Conservation (phyloP, 2,888 invertebrate genomes). For the Mylabris sibirica region DNA sequence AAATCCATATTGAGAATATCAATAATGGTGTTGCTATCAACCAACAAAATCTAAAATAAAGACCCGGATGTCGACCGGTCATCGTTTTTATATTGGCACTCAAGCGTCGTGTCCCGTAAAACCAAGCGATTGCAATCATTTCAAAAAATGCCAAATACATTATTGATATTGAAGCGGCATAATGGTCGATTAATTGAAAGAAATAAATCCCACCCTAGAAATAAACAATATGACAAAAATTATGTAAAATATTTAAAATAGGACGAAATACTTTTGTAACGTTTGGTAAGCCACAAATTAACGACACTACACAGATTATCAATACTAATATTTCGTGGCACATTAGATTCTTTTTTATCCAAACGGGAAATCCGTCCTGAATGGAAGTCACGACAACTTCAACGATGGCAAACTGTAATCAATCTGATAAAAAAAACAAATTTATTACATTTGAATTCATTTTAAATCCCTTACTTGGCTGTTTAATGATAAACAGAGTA, state of each 20-base stretch:
- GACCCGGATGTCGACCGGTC: slow-evolving; percentile 82
- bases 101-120: slow-evolving; percentile 83
- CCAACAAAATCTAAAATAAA: slow-evolving; percentile 89
- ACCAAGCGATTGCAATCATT: slow-evolving; percentile 90
- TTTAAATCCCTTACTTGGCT: slow-evolving; percentile 74
- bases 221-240: slow-evolving; percentile 15
- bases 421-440: slow-evolving; percentile 29
- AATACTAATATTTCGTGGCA: slow-evolving; percentile 88
- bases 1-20: slow-evolving; percentile 86
- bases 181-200: slow-evolving; percentile 92
- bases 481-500: slow-evolving; percentile 86
- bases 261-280: slow-evolving; percentile 73
- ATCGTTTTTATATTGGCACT: slow-evolving; percentile 87
- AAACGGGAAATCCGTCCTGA: slow-evolving; percentile 89
- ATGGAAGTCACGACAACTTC: slow-evolving; percentile 94
- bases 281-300: slow-evolving; percentile 86
- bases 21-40: slow-evolving; percentile 80
- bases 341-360: slow-evolving; percentile 82
- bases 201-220: slow-evolving; percentile 87
- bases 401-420: slow-evolving; percentile 87
- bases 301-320: slow-evolving; percentile 82
- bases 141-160: slow-evolving; percentile 94
- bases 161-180: slow-evolving; percentile 90
- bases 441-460: slow-evolving; percentile 18
- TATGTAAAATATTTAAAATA: background rate